Evolutionary conservation across 2,113 vertebrate species (phyloP).

Genomic region (Melanerpes aurifrons): DNA sequence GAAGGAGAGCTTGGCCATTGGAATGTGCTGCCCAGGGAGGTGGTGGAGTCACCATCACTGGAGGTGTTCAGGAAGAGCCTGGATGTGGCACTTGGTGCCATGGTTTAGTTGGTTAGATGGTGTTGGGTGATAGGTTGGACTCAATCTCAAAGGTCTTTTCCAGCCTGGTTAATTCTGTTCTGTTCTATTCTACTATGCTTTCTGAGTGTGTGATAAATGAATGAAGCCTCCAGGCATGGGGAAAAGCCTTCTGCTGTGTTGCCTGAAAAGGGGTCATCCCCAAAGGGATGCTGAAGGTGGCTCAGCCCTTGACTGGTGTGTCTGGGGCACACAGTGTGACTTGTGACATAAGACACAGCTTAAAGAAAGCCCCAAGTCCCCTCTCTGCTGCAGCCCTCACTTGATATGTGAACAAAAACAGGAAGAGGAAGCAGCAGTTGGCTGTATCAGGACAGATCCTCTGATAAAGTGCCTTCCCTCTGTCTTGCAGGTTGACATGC

Average conservation of each 20-base stretch:
- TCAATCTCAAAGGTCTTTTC: no score
- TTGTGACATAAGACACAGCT: not conserved
- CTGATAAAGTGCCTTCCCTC: not conserved
- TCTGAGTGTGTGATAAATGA: not conserved
- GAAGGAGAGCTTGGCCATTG: no score
- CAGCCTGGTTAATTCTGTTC: no score
- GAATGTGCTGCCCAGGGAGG: no score
- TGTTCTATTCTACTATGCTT: no score
- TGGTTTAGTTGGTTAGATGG: no score
- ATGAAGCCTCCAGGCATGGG: fast-evolving
- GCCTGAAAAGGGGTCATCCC: fast-evolving
- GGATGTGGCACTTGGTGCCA: no score
- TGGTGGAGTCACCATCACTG: no score
- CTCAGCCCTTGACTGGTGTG: not conserved
- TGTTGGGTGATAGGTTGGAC: no score
- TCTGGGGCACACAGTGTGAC: not conserved
- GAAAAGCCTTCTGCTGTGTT: not conserved
- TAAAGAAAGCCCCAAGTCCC: not conserved
- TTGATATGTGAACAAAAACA: not conserved
- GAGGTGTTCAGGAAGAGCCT: no score
- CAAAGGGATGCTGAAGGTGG: fast-evolving
- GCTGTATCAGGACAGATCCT: conserved; percentile 4
- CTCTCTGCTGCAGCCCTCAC: not conserved
- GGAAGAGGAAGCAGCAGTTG: conserved; percentile 26
- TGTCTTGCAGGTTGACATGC: not conserved